Percentiles rank a stretch among this genome's conserved stretches.
phyloP scores from a whole-genome alignment of 2,113 vertebrate genomes.

The Paraplagusia blochii region DNA sequence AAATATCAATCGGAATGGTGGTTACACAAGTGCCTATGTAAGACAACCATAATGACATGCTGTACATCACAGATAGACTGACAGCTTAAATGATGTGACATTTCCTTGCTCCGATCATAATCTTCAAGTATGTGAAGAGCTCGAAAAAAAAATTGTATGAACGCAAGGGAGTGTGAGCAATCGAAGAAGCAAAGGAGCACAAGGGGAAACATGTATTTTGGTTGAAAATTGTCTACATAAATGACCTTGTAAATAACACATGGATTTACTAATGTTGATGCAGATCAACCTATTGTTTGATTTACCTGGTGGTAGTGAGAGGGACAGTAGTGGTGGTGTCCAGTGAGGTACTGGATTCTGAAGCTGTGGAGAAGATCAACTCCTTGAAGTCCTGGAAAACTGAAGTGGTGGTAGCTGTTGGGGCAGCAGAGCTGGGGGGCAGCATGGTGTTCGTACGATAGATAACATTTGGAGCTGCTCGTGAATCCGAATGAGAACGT shows the following conservation, averaged over 20 bases:
- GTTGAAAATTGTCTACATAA: no score
- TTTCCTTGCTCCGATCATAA: conserved; percentile 14
- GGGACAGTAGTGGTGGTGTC: conserved; percentile 17
- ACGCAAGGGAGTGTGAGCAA: no score
- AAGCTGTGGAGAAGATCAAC: conserved; percentile 35
- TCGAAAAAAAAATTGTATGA: no score
- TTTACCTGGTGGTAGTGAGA: conserved; percentile 41
- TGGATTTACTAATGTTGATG: background rate
- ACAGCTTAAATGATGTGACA: conserved; percentile 34
- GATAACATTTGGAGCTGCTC: conserved; percentile 63
- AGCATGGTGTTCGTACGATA: conserved; percentile 70
- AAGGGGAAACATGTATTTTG: no score
- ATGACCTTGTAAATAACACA: background rate
- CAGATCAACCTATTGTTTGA: background rate
- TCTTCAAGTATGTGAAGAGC: background rate
- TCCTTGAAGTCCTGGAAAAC: conserved; percentile 39
- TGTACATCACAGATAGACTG: conserved; percentile 5
- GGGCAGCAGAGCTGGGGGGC: conserved; percentile 28
- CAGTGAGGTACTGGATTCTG: conserved; percentile 28
- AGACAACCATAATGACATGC: conserved; percentile 1
- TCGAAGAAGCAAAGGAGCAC: no score
- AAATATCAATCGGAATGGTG: background rate
- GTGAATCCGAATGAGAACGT: conserved; percentile 64
- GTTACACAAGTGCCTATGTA: background rate
- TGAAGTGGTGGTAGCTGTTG: conserved; percentile 15